phyloP scores from a whole-genome alignment of 2,113 vertebrate genomes.

The Nyctibius bracteatus region DNA sequence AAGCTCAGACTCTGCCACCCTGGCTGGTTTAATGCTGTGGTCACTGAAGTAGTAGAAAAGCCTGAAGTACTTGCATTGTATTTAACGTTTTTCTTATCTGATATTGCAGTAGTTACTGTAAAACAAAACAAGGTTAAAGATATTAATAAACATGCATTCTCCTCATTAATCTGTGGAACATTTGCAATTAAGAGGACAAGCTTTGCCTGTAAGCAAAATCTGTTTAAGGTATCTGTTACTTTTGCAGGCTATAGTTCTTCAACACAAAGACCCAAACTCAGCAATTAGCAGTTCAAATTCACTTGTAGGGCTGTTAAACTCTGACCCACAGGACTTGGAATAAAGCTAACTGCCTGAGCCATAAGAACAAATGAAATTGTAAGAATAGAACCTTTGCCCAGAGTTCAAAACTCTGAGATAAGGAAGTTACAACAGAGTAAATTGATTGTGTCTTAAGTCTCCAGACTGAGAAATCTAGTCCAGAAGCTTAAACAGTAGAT shows the following conservation, averaged over 20 bases:
- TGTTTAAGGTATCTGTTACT: accelerated
- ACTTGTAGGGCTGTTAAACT: background rate
- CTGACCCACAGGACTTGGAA: background rate
- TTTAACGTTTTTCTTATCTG: slow-evolving; percentile 26
- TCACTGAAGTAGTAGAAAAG: background rate
- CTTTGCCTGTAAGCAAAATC: background rate
- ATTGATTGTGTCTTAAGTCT: background rate
- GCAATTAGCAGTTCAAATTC: background rate
- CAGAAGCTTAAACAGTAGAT: background rate
- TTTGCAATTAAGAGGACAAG: background rate
- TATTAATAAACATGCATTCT: background rate
- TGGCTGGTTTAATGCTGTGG: slow-evolving; percentile 8
- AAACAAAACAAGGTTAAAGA: background rate
- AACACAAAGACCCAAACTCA: background rate
- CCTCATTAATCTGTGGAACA: background rate
- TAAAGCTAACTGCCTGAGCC: background rate
- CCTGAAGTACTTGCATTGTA: background rate
- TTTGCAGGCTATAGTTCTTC: background rate
- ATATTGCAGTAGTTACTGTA: background rate
- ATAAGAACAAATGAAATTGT: background rate
- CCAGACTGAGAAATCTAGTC: background rate
- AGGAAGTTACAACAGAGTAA: background rate
- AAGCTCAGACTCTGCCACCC: slow-evolving; percentile 50
- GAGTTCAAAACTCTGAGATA: background rate
- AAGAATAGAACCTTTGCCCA: background rate